Evolutionary conservation across 2,888 invertebrate species (phyloP).

Genomic region (Mechanitis messenoides): DNA sequence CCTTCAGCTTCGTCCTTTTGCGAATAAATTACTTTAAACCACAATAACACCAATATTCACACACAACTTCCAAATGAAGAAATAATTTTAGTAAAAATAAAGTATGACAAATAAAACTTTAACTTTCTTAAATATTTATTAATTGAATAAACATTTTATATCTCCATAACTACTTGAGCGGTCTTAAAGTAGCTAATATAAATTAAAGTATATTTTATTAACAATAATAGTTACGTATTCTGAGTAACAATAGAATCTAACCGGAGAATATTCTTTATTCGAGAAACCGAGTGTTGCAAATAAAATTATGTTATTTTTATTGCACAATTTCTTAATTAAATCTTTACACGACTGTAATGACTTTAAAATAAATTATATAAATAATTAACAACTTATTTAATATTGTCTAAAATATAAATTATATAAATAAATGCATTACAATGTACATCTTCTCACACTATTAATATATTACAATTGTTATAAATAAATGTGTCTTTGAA

Average conservation of each 20-base stretch:
- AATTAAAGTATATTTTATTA: too few relatives aligned
- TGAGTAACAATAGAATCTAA: too few relatives aligned
- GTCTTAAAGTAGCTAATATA: too few relatives aligned
- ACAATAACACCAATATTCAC: too few relatives aligned
- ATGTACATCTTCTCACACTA: conserved; percentile 42
- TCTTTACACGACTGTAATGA: background rate
- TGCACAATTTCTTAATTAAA: conserved; percentile 13
- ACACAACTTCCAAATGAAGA: too few relatives aligned
- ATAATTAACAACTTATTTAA: conserved; percentile 41
- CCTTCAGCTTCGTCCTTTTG: too few relatives aligned
- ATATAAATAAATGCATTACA: conserved; percentile 64
- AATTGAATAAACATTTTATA: conserved; percentile 51
- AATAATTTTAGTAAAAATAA: too few relatives aligned
- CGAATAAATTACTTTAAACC: too few relatives aligned
- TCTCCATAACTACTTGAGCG: too few relatives aligned
- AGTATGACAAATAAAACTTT: conserved; percentile 8
- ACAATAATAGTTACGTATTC: too few relatives aligned
- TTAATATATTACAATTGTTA: conserved; percentile 20
- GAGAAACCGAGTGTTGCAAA: background rate
- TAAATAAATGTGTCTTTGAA: conserved; percentile 7
- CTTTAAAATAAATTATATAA: conserved; percentile 14
- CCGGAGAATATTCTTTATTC: too few relatives aligned
- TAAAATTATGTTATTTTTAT: conserved; percentile 11
- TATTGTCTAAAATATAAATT: conserved; percentile 46
- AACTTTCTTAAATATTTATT: conserved; percentile 48